Percentiles rank a stretch among this genome's conserved stretches.
Conservation (phyloP, 2,113 vertebrate species). For the Amazona vittata region DNA sequence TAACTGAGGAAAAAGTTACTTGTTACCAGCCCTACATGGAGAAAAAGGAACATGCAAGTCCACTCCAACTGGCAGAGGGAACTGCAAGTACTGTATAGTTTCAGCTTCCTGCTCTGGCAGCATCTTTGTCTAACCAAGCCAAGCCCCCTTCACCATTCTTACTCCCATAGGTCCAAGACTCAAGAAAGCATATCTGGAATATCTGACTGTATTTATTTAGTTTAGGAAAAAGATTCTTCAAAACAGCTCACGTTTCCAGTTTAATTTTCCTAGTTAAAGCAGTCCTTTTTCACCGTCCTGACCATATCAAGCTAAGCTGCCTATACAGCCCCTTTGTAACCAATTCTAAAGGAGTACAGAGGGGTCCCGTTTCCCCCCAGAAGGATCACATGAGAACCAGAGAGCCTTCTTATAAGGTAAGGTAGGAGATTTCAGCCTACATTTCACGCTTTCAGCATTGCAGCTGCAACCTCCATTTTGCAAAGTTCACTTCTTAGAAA, state of each 20-base stretch:
- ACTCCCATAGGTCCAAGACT: background rate
- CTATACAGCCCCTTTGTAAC: background rate
- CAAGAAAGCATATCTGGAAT: background rate
- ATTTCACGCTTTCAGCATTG: background rate
- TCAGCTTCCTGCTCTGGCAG: background rate
- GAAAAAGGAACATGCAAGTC: background rate
- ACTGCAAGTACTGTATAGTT: background rate
- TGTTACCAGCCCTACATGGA: background rate
- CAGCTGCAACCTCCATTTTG: background rate
- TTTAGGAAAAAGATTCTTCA: background rate
- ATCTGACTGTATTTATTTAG: background rate
- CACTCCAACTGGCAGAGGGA: background rate
- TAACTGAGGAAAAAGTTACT: background rate
- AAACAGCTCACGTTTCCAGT: background rate
- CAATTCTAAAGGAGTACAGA: background rate
- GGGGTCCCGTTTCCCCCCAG: background rate
- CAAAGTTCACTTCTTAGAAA: background rate
- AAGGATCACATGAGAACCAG: background rate
- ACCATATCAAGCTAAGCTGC: background rate
- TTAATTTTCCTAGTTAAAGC: background rate
- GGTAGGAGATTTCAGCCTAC: background rate
- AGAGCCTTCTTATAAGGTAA: background rate
- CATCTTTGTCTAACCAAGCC: background rate
- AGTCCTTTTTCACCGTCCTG: background rate
- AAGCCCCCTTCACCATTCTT: background rate